A percentile compares a stretch with the other conserved stretches of the same genome.
Conservation (phyloP, 2,888 invertebrate genomes). For the Nomada flava region DNA sequence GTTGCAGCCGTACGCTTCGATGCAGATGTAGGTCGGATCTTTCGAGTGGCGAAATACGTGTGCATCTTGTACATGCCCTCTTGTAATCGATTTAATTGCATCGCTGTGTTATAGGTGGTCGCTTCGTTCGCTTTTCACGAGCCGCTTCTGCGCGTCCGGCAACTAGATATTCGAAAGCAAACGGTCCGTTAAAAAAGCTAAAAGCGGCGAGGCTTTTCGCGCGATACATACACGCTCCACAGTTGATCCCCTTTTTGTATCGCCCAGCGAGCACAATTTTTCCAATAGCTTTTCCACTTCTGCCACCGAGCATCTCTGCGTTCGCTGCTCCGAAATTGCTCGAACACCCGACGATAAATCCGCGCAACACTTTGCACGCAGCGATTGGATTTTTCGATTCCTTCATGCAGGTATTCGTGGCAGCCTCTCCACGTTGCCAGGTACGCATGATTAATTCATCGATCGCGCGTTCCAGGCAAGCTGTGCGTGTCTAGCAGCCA, state of each 20-base stretch:
- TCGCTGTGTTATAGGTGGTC: too few species aligned
- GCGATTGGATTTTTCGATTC: not conserved
- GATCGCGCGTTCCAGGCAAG: not conserved
- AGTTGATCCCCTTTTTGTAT: not conserved
- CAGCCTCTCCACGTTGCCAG: not conserved
- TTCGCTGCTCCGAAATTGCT: not conserved
- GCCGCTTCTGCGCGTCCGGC: too few species aligned
- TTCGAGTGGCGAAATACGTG: too few species aligned
- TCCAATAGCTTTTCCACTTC: not conserved
- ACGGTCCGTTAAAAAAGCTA: too few species aligned
- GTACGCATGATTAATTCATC: not conserved
- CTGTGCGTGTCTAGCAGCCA: not conserved
- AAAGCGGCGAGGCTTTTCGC: too few species aligned
- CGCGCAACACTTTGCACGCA: not conserved
- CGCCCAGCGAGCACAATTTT: not conserved
- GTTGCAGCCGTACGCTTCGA: too few species aligned
- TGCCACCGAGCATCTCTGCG: not conserved
- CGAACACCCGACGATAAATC: not conserved
- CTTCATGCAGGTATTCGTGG: too few species aligned
- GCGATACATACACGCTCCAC: not conserved
- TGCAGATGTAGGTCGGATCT: too few species aligned
- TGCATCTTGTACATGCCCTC: too few species aligned
- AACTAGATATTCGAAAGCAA: too few species aligned
- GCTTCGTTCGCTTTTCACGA: too few species aligned
- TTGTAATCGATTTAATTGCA: slow-evolving; percentile 4